phyloP scores from a whole-genome alignment of 2,113 vertebrate species.

The Brienomyrus brachyistius region DNA sequence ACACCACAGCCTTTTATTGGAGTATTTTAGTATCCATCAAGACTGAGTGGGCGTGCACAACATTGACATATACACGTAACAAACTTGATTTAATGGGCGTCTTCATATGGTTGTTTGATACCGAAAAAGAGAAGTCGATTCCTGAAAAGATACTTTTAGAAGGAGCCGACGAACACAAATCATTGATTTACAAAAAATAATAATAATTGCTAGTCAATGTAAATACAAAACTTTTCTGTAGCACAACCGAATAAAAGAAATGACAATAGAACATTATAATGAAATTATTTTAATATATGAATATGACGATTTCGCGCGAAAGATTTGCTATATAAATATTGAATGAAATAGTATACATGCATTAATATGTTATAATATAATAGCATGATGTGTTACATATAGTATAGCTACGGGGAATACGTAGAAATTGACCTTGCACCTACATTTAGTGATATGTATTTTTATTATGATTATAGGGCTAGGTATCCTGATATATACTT shows the following conservation, averaged over 20 bases:
- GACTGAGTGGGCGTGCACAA: not conserved
- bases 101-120: not conserved
- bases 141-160: not conserved
- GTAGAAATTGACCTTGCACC: not conserved
- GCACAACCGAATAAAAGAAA: not conserved
- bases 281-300: not conserved
- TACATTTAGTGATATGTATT: not conserved
- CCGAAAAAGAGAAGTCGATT: not conserved
- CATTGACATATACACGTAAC: not conserved
- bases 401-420: not conserved
- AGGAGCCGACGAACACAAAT: not conserved
- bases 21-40: not conserved
- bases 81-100: slow-evolving; percentile 1
- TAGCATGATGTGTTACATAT: not conserved
- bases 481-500: not conserved
- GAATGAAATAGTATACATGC: not conserved
- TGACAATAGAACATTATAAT: not conserved
- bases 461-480: not conserved
- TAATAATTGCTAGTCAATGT: not conserved
- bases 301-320: not conserved
- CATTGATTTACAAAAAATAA: not conserved
- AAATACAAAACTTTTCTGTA: not conserved
- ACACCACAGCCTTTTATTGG: not conserved
- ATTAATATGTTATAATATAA: not conserved
- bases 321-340: not conserved